Evolutionary conservation across 2,113 vertebrate genomes (phyloP).

Genomic region (Aptenodytes patagonicus): DNA sequence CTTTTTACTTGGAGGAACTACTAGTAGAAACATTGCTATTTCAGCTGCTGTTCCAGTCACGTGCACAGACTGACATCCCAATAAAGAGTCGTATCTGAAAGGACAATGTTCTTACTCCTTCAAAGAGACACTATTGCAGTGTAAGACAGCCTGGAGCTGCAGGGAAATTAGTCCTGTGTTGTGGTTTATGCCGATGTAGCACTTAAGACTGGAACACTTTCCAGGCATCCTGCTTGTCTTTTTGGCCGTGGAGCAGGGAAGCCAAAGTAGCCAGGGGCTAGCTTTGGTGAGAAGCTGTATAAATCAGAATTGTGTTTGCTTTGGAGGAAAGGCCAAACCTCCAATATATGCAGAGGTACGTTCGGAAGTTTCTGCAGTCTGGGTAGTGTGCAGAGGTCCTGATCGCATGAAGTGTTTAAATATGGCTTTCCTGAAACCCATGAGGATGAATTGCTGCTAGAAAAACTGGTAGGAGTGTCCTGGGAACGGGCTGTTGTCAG

Average conservation of each 20-base stretch:
- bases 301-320: background rate
- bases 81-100: background rate
- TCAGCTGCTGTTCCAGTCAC: background rate
- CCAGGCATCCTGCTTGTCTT: background rate
- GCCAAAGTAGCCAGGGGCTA: background rate
- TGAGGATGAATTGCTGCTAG: background rate
- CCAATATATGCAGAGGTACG: background rate
- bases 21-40: background rate
- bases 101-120: background rate
- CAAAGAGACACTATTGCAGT: background rate
- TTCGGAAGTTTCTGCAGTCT: background rate
- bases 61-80: background rate
- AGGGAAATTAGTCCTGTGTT: background rate
- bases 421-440: background rate
- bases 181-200: background rate
- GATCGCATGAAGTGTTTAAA: background rate
- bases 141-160: background rate
- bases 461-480: background rate
- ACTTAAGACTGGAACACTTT: background rate
- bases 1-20: background rate
- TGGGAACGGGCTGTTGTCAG: background rate
- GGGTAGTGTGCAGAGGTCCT: background rate
- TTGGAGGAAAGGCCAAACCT: background rate
- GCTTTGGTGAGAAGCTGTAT: background rate
- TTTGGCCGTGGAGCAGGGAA: background rate